Conservation (phyloP, 2,888 invertebrate species). For the Venusia cambrica region DNA sequence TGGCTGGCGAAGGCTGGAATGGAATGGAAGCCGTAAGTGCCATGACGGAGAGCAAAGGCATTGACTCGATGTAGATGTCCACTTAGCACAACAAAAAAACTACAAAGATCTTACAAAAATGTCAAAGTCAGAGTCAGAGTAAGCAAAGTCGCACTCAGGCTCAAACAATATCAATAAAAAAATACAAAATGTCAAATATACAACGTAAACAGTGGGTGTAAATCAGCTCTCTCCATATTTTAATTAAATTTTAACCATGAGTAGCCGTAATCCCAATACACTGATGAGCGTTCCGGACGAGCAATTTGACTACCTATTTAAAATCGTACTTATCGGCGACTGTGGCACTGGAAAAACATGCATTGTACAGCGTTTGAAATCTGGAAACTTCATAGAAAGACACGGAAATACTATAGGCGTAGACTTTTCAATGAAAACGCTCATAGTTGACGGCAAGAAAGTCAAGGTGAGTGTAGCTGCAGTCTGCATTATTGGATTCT, state of each 20-base stretch:
- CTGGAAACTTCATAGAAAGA: conserved; percentile 96
- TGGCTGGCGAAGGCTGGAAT: too few relatives aligned
- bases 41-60: too few relatives aligned
- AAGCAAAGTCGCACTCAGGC: too few relatives aligned
- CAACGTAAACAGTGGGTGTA: conserved; percentile 51
- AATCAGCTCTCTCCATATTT: conserved; percentile 29
- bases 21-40: too few relatives aligned
- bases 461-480: conserved; percentile 87
- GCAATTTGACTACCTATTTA: conserved; percentile 95
- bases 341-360: conserved; percentile 96
- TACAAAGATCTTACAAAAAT: too few relatives aligned
- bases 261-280: conserved; percentile 87
- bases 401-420: conserved; percentile 99
- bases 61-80: too few relatives aligned
- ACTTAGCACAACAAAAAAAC: too few relatives aligned
- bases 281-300: conserved; percentile 89
- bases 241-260: conserved; percentile 77
- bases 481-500: conserved; percentile 33
- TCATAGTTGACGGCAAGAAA: conserved; percentile 95
- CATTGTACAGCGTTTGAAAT: conserved; percentile 97
- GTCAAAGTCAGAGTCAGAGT: too few relatives aligned
- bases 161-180: too few relatives aligned
- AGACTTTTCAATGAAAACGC: conserved; percentile 99
- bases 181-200: conserved; percentile 45
- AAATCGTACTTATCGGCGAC: conserved; percentile 96